Base-by-base conservation (phyloP, 2,797 vertebrate species). In the Muscicapa striata region DNA sequence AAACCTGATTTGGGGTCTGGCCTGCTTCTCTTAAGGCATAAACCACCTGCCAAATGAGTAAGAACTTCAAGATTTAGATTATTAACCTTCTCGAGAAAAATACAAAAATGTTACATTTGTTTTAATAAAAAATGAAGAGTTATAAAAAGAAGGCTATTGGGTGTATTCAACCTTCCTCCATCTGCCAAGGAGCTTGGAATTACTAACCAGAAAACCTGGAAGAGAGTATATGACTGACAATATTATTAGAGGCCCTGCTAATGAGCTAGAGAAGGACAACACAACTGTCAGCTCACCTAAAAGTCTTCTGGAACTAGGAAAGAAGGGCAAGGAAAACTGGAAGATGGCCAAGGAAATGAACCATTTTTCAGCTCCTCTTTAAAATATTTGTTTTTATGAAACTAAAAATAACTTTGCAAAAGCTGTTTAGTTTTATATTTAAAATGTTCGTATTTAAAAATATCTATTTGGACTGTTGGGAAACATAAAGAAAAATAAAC, bases 401-500 rank as follows among this genome's bases (percentile, higher is more conserved):
- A 87, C 26, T 27, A 51, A 61, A 32, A 43, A 3, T 8, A 43
- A 92, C 66, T 57, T 94, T 73, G 32, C 34, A 38, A 92, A 92
- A 91, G 43, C 58, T 95, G 83, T 92, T 97, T 89, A 91, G 81
- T 73, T 93, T 96, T 73, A 82, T 75, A 78, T 93, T 90, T 36
- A 90, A 94, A 93, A 93, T 15, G 26, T 68, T 95, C 92, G 41
- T 40, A 57, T 22, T 45, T 11, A 48, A 26, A 46, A 91, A 75
- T 59, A 68, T 10, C 38, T 62, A 57, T 79, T 62, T 54, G 82
- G 94, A 90, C 89, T 94, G 82, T 48, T 23, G 22, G 45, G 84
- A 96, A 97, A 95, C 68, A 95, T 48, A 87, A 98, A 98, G 96
- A 97, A 98, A 99, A 99, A 98, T 97, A 98, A 98, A 98, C 90